Evolutionary conservation across 2,113 vertebrate genomes (phyloP), one percentile per base, ranked within the genome.

Genomic region (Nibea coibor): DNA sequence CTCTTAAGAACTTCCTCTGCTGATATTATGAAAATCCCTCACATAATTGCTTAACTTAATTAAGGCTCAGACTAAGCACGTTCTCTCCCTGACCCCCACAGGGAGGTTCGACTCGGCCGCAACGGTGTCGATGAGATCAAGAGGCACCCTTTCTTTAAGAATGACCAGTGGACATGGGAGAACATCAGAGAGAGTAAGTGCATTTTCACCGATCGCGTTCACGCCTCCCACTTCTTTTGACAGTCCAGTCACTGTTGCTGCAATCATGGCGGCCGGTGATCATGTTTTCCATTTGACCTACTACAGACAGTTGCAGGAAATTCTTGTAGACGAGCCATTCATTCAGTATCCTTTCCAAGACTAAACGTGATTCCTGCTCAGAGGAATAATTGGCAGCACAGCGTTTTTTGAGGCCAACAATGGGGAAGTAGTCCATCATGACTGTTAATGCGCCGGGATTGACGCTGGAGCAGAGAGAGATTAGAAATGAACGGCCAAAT

Each of bases 101-200:
- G 98, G 94, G 98, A 99, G 75, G 96, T 98, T 78, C 96, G 98
- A 75, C 94, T 99, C 43, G 98, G 98, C 5, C 95, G 97, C 80
- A 98, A 99, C 59, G 98, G 98, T 0, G 97, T 99, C 47, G 97
- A 98, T 82, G 98, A 99, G 92, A 99, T 99, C 88, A 99, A 99
- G 92, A 94, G 97, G 4, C 98, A 99, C 83, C 95, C 96, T 42
- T 99, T 99, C 94, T 99, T 99, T 92, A 98, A 98, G 95, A 99
- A 99, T 73, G 98, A 99, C 91, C 98, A 98, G 0, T 99, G 98
- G 98, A 96, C 97, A 20, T 99, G 97, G 97, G 97, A 98, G 87
- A 98, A 93, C 75, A 97, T 99, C 76, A 93, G 98, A 94, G 97
- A 99, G 17, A 97, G 98, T 99, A 94, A 97, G 97, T 95, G 9